Percentiles rank a stretch among this genome's conserved stretches.
These are phyloP conservation scores for Psittacula cyanocephala DNA, from an alignment of 2,113 vertebrate genomes.

Conservation along the genomic window DNA sequence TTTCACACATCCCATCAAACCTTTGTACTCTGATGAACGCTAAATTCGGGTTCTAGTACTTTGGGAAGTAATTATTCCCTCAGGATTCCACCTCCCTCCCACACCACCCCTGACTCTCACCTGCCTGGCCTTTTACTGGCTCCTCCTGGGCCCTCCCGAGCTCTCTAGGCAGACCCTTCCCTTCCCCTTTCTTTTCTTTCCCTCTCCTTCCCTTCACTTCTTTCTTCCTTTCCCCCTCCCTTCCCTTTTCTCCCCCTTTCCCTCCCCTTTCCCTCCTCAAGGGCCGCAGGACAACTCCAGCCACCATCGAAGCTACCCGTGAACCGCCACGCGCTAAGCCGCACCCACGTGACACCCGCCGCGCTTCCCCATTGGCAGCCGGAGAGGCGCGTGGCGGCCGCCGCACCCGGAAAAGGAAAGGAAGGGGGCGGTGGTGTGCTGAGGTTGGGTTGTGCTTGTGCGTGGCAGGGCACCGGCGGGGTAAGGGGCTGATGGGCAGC, in stretches of 20 bases:
- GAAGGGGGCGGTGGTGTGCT: neutral
- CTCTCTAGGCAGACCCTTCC: too few relatives aligned
- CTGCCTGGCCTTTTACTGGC: neutral
- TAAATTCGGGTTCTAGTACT: neutral
- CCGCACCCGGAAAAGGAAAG: neutral
- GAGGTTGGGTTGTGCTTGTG: neutral
- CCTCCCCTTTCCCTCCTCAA: neutral
- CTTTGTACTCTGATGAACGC: neutral
- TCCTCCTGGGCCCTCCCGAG: neutral
- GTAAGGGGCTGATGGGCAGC: too few relatives aligned
- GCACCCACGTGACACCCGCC: neutral
- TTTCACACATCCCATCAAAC: neutral
- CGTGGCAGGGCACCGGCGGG: neutral
- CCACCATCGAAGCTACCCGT: neutral
- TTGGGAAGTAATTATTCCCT: fast-evolving
- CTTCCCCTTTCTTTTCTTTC: neutral
- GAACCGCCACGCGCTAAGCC: fast-evolving
- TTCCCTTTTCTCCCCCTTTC: too few relatives aligned
- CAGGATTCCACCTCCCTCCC: fast-evolving
- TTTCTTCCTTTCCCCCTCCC: too few relatives aligned
- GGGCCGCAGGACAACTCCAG: fast-evolving
- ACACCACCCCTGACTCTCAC: fast-evolving
- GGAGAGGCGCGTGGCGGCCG: neutral
- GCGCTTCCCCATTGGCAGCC: neutral
- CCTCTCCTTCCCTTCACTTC: too few relatives aligned